A percentile compares a stretch with the other conserved stretches of the same genome.
Evolutionary conservation across 1,140 invertebrate species (phyloP).

Genomic region (Drosophila suzukii): DNA sequence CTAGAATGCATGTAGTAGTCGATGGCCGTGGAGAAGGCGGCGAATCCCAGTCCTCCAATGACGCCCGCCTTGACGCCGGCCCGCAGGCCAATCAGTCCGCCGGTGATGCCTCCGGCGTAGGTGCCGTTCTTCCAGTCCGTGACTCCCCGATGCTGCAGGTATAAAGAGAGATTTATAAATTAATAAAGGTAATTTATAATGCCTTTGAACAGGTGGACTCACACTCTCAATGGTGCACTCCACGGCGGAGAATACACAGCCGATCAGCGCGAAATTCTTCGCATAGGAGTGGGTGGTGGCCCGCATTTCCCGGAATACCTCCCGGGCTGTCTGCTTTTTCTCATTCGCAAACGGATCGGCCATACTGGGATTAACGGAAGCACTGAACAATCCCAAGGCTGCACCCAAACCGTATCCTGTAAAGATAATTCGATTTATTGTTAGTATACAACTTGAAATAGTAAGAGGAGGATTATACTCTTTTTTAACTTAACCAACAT

Average conservation of each 20-base stretch:
- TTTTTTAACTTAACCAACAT: too few relatives aligned
- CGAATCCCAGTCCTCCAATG: conserved; percentile 97
- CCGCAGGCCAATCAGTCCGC: conserved; percentile 97
- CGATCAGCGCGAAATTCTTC: conserved; percentile 98
- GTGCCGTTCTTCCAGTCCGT: conserved; percentile 98
- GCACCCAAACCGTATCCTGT: conserved; percentile 96
- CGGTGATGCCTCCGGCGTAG: conserved; percentile 96
- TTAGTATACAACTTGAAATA: neutral
- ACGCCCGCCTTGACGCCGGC: conserved; percentile 97
- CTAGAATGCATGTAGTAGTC: conserved; percentile 94
- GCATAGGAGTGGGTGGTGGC: conserved; percentile 95
- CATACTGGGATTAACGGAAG: conserved; percentile 96
- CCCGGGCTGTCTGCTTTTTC: conserved; percentile 92
- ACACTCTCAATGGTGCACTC: conserved; percentile 97
- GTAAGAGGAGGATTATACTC: neutral
- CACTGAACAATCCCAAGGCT: conserved; percentile 97
- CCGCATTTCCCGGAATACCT: conserved; percentile 97
- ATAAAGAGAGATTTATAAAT: neutral
- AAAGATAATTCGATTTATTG: conserved; percentile 44
- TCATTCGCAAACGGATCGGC: conserved; percentile 88
- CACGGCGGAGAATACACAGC: conserved; percentile 95
- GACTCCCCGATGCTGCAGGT: conserved; percentile 93
- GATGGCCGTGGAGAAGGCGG: conserved; percentile 96
- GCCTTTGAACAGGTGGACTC: conserved; percentile 62
- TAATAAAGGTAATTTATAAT: neutral